Base-by-base conservation (phyloP, 2,888 invertebrate genomes). In the Bombylius major region DNA sequence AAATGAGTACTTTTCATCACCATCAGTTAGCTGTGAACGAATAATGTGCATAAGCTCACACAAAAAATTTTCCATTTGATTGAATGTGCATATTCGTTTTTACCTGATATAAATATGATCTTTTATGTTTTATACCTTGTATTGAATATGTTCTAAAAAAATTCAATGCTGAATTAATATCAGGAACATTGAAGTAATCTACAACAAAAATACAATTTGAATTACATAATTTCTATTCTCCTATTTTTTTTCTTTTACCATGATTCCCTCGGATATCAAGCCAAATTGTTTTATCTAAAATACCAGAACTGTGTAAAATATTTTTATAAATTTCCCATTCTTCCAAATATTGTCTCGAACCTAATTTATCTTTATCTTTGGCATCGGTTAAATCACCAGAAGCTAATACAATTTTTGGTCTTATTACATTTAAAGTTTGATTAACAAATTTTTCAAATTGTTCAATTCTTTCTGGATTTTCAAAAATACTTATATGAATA, bases 301-400 rank as follows among this genome's bases (percentile, higher is more conserved):
- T 79, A 63, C 80, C 79, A 48, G 82, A 81, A 62, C 85, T 82
- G 51, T 80, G 76, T 42, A 93, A 76, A 59, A 86, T 78, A 65
- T 82, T 78, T 63, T 81, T 77, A 69, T 94, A 95, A 63, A 82
- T 79, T 60, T 82, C 70, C 94, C 94, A 95, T 75, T 95, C 94
- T 60, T 82, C 81, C 63, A 83, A 75, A 62, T 82, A 83, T 75
- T 94, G 93, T 47, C 79, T 79, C 14, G 93, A 92, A 12, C 90
- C 90, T 67, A 89, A 80, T 63, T 82, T 81, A 70, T 90, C 86
- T 64, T 76, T 77, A 13, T 83, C 82, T 74, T 89, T 91, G 5
- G 91, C 91, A 79, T 94, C 93, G 13, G 92, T 92, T 57, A 94
- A 75, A 71, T 94, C 94, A 47, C 93, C 93, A 56, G 90, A 86